Evolutionary conservation across 2,888 invertebrate species (phyloP).

Genomic region (Ennomos fuscantarius): DNA sequence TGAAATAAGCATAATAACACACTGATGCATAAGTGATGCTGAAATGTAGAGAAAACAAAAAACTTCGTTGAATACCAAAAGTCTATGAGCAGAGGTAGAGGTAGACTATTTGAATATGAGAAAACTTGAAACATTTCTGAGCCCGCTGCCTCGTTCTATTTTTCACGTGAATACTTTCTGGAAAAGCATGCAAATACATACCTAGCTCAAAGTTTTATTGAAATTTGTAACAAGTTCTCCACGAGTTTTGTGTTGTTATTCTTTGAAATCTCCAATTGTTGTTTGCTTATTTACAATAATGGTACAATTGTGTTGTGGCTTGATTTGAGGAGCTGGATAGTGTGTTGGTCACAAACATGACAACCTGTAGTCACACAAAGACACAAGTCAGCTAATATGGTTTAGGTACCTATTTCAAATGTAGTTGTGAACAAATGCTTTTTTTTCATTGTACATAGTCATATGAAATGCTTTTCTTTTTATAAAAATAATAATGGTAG

Average conservation of each 20-base stretch:
- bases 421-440: too few relatives aligned
- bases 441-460: too few relatives aligned
- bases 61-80: constrained; percentile 10
- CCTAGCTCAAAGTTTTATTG: constrained; percentile 19
- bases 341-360: too few relatives aligned
- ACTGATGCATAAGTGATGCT: constrained; percentile 1
- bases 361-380: too few relatives aligned
- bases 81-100: constrained; percentile 1
- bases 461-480: too few relatives aligned
- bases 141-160: constrained; percentile 17
- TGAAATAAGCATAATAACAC: neutral
- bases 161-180: constrained; percentile 23
- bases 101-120: constrained; percentile 54
- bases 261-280: constrained; percentile 10
- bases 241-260: constrained; percentile 23
- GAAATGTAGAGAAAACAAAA: constrained; percentile 7
- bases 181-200: constrained; percentile 12
- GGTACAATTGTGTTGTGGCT: too few relatives aligned
- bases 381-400: too few relatives aligned
- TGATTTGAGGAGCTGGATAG: too few relatives aligned
- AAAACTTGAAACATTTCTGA: constrained; percentile 56
- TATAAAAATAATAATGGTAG: too few relatives aligned
- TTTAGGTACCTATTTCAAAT: too few relatives aligned
- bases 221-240: constrained; percentile 17
- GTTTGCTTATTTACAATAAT: constrained; percentile 28